Evolutionary conservation across 2,888 invertebrate species (phyloP), one percentile per base, ranked within the genome.

Genomic region (Cremastobaeus sp.): DNA sequence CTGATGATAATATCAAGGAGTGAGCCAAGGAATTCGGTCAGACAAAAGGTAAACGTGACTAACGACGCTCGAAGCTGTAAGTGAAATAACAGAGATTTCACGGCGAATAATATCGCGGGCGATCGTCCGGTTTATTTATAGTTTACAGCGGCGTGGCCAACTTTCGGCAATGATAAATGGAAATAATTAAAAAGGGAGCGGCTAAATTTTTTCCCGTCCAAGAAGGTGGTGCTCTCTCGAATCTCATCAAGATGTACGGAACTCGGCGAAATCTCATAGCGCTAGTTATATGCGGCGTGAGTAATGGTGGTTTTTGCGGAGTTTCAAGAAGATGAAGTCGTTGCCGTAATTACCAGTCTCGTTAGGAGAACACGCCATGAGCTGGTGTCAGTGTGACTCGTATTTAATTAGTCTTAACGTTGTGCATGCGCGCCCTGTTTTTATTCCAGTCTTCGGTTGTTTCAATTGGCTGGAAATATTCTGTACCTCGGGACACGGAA

Each of bases 391-490:
- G 79, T 79, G 79, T 74, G 78, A 80, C 84, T 84, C 83, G 83
- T 83, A 86, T 86, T 86, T 86, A 86, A 86, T 86, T 86, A 86
- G 84, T 81, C 81, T 84, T 86, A 85, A 85, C 84, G 82, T 76
- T 79, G 72, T 76, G 74, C 59, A 77, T 59, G 64, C 62, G 41
- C 25, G 17, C 20, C 41, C 30, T 12, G 25, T 62, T 64, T 68
- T 64, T 76, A 72, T 76, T 72, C 68, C 54, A 71, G 59, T 41
- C 18, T 34, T 21, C 54, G 50, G 21, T 52, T 47, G 28, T 69
- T 69, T 43, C 14, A 43, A 11, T 41, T 32, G 18, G 17, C 11
- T 9, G 21, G n/a, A n/a, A n/a, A n/a, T n/a, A n/a, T n/a, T n/a
- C n/a, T n/a, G n/a, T n/a, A n/a, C n/a, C n/a, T n/a, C n/a, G n/a